A percentile compares a stretch with the other conserved stretches of the same genome.
Evolutionary conservation across 2,888 invertebrate genomes (phyloP).

Genomic region (Agapostemon virescens): DNA sequence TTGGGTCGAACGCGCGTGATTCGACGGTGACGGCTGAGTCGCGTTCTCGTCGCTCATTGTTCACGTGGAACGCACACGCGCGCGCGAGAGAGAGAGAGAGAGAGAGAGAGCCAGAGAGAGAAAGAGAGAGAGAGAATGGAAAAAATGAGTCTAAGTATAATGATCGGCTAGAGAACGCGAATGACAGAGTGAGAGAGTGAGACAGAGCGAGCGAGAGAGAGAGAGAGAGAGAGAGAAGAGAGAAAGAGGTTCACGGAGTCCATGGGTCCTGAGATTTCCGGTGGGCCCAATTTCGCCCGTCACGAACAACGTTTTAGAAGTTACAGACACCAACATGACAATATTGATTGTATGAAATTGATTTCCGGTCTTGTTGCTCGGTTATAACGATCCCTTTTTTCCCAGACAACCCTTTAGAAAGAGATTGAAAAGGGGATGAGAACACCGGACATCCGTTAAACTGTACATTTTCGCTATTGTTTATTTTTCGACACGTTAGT

Average conservation of each 20-base stretch:
- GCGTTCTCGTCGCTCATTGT: slow-evolving; percentile 49
- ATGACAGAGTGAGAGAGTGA: background rate
- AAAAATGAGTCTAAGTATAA: background rate
- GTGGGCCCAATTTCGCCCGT: slow-evolving; percentile 39
- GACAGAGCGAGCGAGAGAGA: slow-evolving; percentile 10
- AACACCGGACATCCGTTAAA: slow-evolving; percentile 44
- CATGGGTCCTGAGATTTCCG: slow-evolving; percentile 50
- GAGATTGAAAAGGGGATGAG: background rate
- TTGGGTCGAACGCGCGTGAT: slow-evolving; percentile 38
- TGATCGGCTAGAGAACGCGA: background rate
- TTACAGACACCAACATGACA: slow-evolving; percentile 65
- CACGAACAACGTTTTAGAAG: slow-evolving; percentile 47
- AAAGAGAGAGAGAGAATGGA: background rate
- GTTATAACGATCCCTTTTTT: slow-evolving; percentile 34
- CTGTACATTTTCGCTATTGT: slow-evolving; percentile 56
- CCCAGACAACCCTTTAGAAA: background rate
- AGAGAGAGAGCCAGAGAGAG: background rate
- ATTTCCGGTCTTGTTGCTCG: slow-evolving; percentile 59
- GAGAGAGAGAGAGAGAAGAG: background rate
- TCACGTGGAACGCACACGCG: slow-evolving; percentile 27
- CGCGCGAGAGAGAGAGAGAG: background rate
- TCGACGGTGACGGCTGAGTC: slow-evolving; percentile 38
- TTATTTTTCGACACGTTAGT: slow-evolving; percentile 66
- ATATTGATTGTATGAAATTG: slow-evolving; percentile 61
- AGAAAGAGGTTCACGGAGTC: slow-evolving; percentile 16